phyloP scores from a whole-genome alignment of 1,140 invertebrate genomes.

The Varroa destructor region DNA sequence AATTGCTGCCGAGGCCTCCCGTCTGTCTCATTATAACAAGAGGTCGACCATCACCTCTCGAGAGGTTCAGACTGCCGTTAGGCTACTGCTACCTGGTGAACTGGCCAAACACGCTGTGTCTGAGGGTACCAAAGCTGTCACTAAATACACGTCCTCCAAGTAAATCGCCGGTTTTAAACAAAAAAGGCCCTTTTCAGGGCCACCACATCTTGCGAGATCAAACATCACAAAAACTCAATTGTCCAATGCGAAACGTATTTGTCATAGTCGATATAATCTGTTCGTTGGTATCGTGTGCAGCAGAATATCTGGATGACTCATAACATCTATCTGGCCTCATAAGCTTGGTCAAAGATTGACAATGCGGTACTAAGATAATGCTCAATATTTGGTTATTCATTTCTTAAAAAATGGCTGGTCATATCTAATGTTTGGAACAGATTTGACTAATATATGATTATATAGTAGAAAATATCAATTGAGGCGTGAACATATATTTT shows the following conservation, averaged over 20 bases:
- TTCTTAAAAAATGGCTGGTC: no score
- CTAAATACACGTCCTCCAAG: conserved; percentile 41
- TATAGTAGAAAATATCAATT: no score
- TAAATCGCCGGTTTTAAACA: neutral
- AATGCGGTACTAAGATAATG: neutral
- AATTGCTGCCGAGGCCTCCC: conserved; percentile 40
- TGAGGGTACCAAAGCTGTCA: conserved; percentile 45
- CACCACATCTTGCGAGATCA: conserved; percentile 2
- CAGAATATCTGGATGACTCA: neutral
- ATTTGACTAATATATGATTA: no score
- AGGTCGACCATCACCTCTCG: conserved; percentile 40
- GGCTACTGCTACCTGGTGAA: conserved; percentile 41
- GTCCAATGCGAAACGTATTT: neutral
- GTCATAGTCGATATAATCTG: neutral
- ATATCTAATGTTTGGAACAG: no score
- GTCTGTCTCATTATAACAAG: conserved; percentile 38
- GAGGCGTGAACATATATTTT: no score
- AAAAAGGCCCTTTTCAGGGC: neutral
- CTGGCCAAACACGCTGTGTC: conserved; percentile 43
- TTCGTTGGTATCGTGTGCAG: neutral
- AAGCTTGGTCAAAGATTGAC: neutral
- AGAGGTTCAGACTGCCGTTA: conserved; percentile 42
- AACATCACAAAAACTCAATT: neutral
- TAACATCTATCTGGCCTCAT: neutral
- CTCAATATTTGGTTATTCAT: no score